Base-by-base conservation (phyloP, 1,140 invertebrate species). In the Drosophila ohnishii region DNA sequence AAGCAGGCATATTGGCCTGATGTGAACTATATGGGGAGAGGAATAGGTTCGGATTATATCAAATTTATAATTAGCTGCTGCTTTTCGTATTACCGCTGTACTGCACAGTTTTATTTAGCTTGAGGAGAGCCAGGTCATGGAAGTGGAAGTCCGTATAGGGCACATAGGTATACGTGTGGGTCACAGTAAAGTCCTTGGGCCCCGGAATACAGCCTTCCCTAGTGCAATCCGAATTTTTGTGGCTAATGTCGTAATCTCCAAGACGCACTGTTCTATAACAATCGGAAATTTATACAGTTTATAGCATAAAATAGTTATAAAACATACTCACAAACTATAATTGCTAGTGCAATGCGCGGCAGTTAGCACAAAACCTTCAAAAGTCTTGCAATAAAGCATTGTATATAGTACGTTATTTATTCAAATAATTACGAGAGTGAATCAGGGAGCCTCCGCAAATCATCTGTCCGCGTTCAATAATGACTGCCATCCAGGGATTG, bases 391-490 rank as follows among this genome's bases (percentile, higher is more conserved):
- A 28, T 16, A 5, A 1, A 32, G 3, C 11, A 11, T 11, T 5
- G 16, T 30, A 6, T n/a, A n/a, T 16, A 5, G n/a, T 10, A 5
- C 8, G 19, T 19, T n/a, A 6, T 5, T 35, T 53, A 14, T 35
- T 14, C 3, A 35, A 35, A 35, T 53, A 22, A 9, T 55, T 22
- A 55, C 51, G 51, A 10, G 51, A 55, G 34, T 55, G 51, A 10
- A 55, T 55, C 32, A 55, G 13, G 5, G 51, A 55, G 13, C 51
- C 51, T n/a, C 51, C 51, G 34, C 51, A 55, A 9, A 25, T 37
- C 32, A 37, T 37, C 2, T 6, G 8, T 0, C 51, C 51, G 32
- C 51, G 34, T 3, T 55, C 51, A 2, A 55, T 22, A 25, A 55
- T 37, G 0, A 37, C 1, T 8, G 51, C 51, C 51, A 55, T 55